Base-by-base conservation (phyloP, 2,113 vertebrate genomes). In the Phalacrocorax aristotelis region DNA sequence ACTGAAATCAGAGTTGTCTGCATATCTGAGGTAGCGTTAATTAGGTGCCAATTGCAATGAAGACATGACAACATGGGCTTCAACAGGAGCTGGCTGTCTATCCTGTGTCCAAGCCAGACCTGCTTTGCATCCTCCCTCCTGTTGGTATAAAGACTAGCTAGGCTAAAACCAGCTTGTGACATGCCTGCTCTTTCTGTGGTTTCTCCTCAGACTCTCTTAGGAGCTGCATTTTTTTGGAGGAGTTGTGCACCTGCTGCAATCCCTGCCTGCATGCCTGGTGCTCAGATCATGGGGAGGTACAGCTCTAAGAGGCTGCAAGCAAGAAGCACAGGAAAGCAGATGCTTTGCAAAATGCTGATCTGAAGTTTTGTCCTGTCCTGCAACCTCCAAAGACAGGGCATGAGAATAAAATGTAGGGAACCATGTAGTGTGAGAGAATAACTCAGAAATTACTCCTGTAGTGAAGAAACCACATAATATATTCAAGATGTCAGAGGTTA, bases 401-500 rank as follows among this genome's bases (percentile, higher is more conserved):
- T 0, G 15, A 97, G 97, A 96, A 93, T 76, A 92, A 93, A 95
- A 97, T 6, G 13, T 51, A 93, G 83, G 88, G 49, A 93, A 79
- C 40, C 10, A 23, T 13, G 17, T 52, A 82, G 93, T 66, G 94
- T 10, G 80, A 93, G 95, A 90, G 57, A 94, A 71, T 72, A 97
- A 95, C 96, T 96, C 36, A 72, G n/a, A 92, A 97, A 95, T 23
- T 83, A 89, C 78, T 90, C 70, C 94, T 87, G 65, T 86, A 96
- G 93, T 76, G 95, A 94, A 96, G 90, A 96, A 98, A 96, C 89
- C 95, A 92, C 88, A 81, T 96, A 97, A 95, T 95, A 86, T 95
- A 95, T 95, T 97, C 97, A 98, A 95, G 96, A 98, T 98, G 97
- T 98, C 96, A 97, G 97, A 94, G 92, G 95, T 92, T 95, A 95